Evolutionary conservation across 2,888 invertebrate genomes (phyloP).

Genomic region (Cerastis leucographa): DNA sequence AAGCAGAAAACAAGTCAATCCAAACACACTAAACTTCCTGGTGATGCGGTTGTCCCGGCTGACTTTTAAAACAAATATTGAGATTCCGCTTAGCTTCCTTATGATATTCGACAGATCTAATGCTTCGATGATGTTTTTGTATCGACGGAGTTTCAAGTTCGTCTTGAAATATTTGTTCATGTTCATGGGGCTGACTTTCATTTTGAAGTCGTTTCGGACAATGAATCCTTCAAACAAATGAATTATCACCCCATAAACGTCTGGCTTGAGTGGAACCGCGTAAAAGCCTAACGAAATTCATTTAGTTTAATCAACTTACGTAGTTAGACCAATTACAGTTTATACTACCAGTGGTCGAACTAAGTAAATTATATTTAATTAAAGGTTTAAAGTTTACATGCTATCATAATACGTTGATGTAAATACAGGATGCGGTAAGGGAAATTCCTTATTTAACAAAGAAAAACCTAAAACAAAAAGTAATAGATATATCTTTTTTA

Average conservation of each 20-base stretch:
- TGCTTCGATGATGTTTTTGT: constrained; percentile 75
- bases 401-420: background rate
- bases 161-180: constrained; percentile 52
- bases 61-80: constrained; percentile 64
- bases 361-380: background rate
- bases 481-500: too few relatives aligned
- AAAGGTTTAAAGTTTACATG: background rate
- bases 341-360: constrained; percentile 2
- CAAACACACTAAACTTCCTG: constrained; percentile 69
- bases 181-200: constrained; percentile 38
- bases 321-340: constrained; percentile 7
- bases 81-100: constrained; percentile 73
- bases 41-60: constrained; percentile 56
- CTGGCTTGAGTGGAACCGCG: background rate
- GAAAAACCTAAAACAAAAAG: too few relatives aligned
- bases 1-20: constrained; percentile 67
- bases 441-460: background rate
- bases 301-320: constrained; percentile 30
- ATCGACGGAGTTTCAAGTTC: constrained; percentile 58
- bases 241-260: background rate
- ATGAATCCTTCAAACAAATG: background rate
- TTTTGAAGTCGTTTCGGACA: background rate
- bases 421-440: background rate
- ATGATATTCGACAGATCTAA: constrained; percentile 65
- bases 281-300: constrained; percentile 6